Conservation (phyloP, 2,888 invertebrate species). For the Cantharis nigra region DNA sequence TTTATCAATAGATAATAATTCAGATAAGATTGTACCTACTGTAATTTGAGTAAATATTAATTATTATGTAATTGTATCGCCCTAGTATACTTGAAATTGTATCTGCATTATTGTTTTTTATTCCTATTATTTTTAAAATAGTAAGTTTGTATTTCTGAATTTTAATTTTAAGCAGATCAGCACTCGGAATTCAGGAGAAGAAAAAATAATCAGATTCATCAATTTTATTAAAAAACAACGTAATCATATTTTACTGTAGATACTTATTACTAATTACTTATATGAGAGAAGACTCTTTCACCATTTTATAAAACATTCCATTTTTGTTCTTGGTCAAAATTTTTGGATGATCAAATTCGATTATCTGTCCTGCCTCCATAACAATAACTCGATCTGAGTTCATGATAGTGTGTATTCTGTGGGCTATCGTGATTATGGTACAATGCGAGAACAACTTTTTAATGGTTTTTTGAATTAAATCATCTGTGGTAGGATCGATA, state of each 20-base stretch:
- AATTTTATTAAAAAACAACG: background rate
- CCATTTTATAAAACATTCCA: slow-evolving; percentile 68
- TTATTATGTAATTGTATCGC: too few species aligned
- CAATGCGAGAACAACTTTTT: slow-evolving; percentile 71
- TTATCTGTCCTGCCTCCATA: slow-evolving; percentile 75
- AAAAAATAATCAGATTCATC: background rate
- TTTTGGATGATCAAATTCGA: slow-evolving; percentile 77
- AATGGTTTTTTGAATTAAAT: slow-evolving; percentile 75
- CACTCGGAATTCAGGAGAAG: background rate
- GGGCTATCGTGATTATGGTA: slow-evolving; percentile 81
- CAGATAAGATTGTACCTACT: too few species aligned
- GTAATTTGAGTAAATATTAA: too few species aligned
- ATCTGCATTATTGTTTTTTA: too few species aligned
- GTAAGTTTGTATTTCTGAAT: background rate
- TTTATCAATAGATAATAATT: too few species aligned
- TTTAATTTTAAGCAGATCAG: background rate
- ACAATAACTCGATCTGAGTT: slow-evolving; percentile 80
- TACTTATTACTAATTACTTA: background rate
- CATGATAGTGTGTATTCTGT: slow-evolving; percentile 81
- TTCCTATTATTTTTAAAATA: too few species aligned
- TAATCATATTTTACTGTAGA: background rate
- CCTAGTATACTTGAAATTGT: too few species aligned
- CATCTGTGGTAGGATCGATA: slow-evolving; percentile 75
- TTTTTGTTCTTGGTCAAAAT: slow-evolving; percentile 63
- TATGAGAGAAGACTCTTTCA: slow-evolving; percentile 70